Conservation (phyloP, 1,140 invertebrate species). For the Halyomorpha halys region DNA sequence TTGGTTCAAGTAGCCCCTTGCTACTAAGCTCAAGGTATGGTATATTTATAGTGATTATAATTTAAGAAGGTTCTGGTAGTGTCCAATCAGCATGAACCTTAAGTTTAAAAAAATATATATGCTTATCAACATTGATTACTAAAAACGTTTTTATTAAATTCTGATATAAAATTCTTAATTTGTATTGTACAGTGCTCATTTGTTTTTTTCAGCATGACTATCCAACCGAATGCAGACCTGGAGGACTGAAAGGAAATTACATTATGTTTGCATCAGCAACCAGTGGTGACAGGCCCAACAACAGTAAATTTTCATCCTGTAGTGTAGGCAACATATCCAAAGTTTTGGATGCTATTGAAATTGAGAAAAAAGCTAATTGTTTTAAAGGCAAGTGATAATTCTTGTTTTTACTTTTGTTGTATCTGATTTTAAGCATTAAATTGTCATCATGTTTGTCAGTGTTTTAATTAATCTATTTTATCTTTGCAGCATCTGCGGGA, state of each 20-base stretch:
- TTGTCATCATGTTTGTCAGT: not conserved
- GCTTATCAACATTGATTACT: no score
- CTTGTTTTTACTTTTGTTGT: no score
- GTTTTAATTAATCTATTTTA: not conserved
- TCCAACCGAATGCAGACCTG: conserved; percentile 80
- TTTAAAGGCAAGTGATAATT: conserved; percentile 51
- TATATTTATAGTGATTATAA: no score
- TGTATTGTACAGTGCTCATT: no score
- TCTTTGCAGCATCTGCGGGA: conserved; percentile 61
- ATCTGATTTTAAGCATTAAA: no score
- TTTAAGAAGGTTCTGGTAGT: no score
- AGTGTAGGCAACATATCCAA: conserved; percentile 91
- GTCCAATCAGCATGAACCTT: no score
- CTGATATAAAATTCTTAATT: no score
- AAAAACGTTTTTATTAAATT: no score
- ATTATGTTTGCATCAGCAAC: conserved; percentile 98
- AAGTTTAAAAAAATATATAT: no score
- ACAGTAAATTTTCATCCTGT: conserved; percentile 88
- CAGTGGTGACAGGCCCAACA: conserved; percentile 85
- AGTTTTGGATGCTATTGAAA: conserved; percentile 81
- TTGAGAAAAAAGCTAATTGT: conserved; percentile 90
- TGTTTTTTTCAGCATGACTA: conserved; percentile 77
- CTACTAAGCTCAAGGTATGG: no score
- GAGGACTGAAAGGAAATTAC: conserved; percentile 80
- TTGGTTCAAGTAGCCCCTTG: no score